Evolutionary conservation across 64 coral and sea anemone genomes (phyloP).

Genomic region (Porites lutea): DNA sequence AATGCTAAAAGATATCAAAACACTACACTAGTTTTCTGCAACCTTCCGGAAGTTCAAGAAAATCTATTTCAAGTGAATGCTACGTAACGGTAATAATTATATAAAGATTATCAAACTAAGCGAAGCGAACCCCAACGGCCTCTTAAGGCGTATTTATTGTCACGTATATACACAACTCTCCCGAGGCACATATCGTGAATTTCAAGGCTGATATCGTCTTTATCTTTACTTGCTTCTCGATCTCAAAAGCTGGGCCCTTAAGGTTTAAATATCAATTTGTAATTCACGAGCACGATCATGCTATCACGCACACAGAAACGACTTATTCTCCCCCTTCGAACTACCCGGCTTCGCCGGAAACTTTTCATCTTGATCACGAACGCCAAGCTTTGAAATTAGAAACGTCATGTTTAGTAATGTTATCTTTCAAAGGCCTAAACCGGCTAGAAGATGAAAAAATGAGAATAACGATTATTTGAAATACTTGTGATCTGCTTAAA

Average conservation of each 20-base stretch:
- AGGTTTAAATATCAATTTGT: conserved; percentile 23
- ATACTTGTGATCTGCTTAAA: too few species aligned
- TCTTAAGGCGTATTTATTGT: not conserved
- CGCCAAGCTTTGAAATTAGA: too few species aligned
- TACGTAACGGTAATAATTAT: not conserved
- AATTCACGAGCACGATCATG: not conserved
- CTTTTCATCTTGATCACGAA: too few species aligned
- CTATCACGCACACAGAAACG: not conserved
- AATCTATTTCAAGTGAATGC: not conserved
- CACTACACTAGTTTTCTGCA: too few species aligned
- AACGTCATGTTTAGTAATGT: too few species aligned
- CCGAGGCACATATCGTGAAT: not conserved
- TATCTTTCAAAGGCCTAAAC: too few species aligned
- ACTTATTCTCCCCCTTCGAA: not conserved
- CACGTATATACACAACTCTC: not conserved
- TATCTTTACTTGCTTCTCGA: conserved; percentile 11
- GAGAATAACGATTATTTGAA: too few species aligned
- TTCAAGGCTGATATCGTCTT: conserved; percentile 6
- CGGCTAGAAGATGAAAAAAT: too few species aligned
- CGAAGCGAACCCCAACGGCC: not conserved
- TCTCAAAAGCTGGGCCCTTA: not conserved
- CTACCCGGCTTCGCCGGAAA: not conserved
- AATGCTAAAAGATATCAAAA: too few species aligned
- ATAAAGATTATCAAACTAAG: not conserved
- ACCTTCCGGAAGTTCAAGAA: too few species aligned